A percentile compares a stretch with the other conserved stretches of the same genome.
phyloP scores from a whole-genome alignment of 1,140 invertebrate genomes.

The Marisa cornuarietis region DNA sequence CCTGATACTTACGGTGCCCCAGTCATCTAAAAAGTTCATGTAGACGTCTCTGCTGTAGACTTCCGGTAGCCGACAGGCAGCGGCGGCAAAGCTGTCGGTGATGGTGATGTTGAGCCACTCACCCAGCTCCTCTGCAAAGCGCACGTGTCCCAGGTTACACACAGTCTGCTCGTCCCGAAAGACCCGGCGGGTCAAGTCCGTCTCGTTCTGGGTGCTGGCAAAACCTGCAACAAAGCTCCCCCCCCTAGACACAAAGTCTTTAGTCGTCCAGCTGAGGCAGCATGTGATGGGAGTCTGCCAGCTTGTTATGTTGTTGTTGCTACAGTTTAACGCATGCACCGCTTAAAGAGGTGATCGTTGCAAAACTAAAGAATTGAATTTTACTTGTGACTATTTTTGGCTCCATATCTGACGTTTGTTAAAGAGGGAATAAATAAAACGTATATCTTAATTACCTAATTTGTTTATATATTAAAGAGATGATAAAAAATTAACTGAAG shows the following conservation, averaged over 20 bases:
- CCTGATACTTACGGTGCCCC: constrained; percentile 37
- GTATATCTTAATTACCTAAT: too few species aligned
- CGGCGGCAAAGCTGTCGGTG: constrained; percentile 35
- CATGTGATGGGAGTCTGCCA: too few species aligned
- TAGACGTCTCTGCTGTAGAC: constrained; percentile 28
- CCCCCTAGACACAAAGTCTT: background rate
- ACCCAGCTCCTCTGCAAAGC: constrained; percentile 37
- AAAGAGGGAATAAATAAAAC: too few species aligned
- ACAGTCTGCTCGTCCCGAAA: constrained; percentile 37
- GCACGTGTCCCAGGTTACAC: constrained; percentile 37
- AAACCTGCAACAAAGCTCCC: constrained; percentile 12
- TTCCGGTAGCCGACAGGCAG: constrained; percentile 31
- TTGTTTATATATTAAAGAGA: too few species aligned
- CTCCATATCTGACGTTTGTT: too few species aligned
- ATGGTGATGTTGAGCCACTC: constrained; percentile 31
- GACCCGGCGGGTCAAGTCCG: constrained; percentile 32
- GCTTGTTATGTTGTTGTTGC: too few species aligned
- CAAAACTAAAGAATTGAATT: too few species aligned
- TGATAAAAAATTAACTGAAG: background rate
- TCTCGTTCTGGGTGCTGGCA: constrained; percentile 27
- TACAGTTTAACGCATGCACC: too few species aligned
- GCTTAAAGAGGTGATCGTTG: too few species aligned
- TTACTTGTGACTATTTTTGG: too few species aligned
- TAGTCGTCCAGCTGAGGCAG: background rate
- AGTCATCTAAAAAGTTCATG: constrained; percentile 39